Base-by-base conservation (phyloP, 2,113 vertebrate genomes). In the Microcebus murinus region DNA sequence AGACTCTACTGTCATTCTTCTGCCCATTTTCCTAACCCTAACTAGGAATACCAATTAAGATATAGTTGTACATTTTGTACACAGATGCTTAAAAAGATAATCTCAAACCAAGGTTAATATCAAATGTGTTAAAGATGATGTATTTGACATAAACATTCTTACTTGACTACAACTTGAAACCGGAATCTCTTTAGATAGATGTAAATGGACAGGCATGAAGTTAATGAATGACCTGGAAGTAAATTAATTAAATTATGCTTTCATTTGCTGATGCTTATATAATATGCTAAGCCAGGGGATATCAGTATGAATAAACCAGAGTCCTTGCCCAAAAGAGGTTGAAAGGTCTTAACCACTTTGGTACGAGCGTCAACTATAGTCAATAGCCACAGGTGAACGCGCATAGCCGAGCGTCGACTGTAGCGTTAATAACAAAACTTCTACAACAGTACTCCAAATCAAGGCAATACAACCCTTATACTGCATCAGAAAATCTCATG, bases 221-320 rank as follows among this genome's bases (percentile, higher is more conserved):
- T 84, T 90, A 97, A 87, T 45, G 18, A 95, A 52, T 52, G 63
- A 94, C 59, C 10, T 86, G 21, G 12, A 94, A 88, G 42, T 87
- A 65, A 79, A 27, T 74, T 80, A 71, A 79, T 90, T 92, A 86
- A 80, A 61, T 42, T 76, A 95, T 39, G 13, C 39, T 88, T 18
- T 76, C 45, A 48, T 57, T 81, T 93, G 29, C 20, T 39, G 17
- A 77, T 91, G 17, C 39, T 86, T 67, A 70, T 42, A 18, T 68
- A 83, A 15, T 83, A 8, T 57, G 61, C n/a, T 13, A 45, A 21
- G 9, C n/a, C 15, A 89, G 8, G 11, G 34, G 65, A 61, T 4
- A 88, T 15, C 25, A 50, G 21, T 31, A 76, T 34, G 6, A 84
- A 59, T 85, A 91, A 95, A 25, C 2, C 25, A 63, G 52, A 88